These are phyloP conservation scores for Troglohyphantes excavatus DNA, from an alignment of 2,888 invertebrate species.

Conservation along the genomic window DNA sequence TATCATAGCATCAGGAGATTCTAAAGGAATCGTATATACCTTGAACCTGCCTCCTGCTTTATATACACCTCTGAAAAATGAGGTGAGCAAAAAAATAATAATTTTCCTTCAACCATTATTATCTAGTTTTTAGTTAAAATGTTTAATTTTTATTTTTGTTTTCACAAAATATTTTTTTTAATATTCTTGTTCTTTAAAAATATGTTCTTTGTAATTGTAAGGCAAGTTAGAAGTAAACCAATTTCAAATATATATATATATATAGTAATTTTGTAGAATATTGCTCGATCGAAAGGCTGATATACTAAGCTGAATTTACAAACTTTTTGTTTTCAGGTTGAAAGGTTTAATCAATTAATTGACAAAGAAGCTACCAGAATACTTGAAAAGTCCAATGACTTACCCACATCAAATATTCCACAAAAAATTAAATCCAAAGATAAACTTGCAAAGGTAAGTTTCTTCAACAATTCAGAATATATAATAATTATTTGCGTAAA, in stretches of 20 bases:
- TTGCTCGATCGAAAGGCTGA: no score
- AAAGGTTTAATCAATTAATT: background rate
- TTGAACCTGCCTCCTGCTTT: constrained; percentile 31
- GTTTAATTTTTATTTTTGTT: no score
- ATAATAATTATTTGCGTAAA: no score
- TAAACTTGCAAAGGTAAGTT: background rate
- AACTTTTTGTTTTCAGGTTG: constrained; percentile 12
- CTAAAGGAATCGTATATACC: constrained; percentile 49
- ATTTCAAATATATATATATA: no score
- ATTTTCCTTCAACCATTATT: background rate
- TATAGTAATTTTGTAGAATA: no score
- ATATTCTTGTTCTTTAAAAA: no score
- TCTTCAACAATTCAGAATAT: no score
- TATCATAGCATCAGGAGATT: constrained; percentile 52
- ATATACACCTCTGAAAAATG: constrained; percentile 34
- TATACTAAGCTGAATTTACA: background rate
- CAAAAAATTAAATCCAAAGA: constrained; percentile 12
- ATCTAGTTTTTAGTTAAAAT: no score
- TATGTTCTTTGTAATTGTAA: no score
- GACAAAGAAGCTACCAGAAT: constrained; percentile 31
- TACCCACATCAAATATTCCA: background rate
- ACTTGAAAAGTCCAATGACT: background rate
- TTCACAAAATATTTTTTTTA: no score
- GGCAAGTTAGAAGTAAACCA: no score
- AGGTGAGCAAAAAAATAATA: constrained; percentile 16